Percentiles rank a stretch among this genome's conserved stretches.
phyloP scores from a whole-genome alignment of 2,113 vertebrate genomes.

The Bothrops jararaca region DNA sequence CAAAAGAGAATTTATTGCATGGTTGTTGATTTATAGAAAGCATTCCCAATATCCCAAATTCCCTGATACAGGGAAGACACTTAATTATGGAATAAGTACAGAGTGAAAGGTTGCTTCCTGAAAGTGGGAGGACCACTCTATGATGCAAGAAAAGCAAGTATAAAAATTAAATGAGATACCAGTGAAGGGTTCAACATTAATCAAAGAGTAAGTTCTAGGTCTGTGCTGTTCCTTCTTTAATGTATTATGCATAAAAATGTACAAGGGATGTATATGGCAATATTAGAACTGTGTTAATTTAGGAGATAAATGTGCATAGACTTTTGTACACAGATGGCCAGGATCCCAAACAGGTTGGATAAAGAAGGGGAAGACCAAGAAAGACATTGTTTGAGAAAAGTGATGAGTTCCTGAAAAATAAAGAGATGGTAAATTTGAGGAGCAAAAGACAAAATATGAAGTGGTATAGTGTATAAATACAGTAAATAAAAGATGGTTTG shows the following conservation, averaged over 20 bases:
- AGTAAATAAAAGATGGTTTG: background rate
- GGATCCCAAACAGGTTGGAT: background rate
- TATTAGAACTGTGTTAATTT: background rate
- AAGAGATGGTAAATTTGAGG: background rate
- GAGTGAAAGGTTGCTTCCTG: background rate
- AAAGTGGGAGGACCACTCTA: background rate
- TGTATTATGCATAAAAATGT: background rate
- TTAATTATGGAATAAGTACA: background rate
- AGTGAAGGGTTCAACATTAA: background rate
- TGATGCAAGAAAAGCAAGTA: background rate
- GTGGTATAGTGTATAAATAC: background rate
- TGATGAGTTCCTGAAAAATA: background rate
- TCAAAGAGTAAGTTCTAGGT: background rate
- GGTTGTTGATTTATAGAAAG: background rate
- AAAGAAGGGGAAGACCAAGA: background rate
- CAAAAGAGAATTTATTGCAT: background rate
- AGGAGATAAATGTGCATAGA: background rate
- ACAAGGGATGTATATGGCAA: background rate
- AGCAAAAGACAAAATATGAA: background rate
- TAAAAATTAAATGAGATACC: background rate
- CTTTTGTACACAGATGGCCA: background rate
- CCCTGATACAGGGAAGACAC: background rate
- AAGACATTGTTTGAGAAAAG: background rate
- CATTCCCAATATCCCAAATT: background rate
- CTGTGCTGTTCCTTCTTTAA: background rate